phyloP scores from a whole-genome alignment of 2,797 vertebrate genomes.

The Myiotriccus ornatus region DNA sequence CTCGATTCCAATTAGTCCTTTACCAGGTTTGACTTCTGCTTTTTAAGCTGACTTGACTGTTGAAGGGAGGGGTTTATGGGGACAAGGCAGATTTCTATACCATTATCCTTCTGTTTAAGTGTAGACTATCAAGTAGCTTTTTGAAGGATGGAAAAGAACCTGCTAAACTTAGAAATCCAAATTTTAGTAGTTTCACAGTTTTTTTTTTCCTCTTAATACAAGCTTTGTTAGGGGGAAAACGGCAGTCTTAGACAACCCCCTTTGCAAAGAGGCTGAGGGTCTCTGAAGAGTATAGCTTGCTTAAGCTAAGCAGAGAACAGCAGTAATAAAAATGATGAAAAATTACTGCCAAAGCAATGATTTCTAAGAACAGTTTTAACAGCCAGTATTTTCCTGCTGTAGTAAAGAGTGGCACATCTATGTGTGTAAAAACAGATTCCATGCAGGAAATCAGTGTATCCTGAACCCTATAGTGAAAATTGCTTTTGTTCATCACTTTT shows the following conservation, averaged over 20 bases:
- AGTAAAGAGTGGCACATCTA: neutral
- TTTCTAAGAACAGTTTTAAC: neutral
- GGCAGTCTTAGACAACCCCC: too few species aligned
- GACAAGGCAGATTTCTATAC: neutral
- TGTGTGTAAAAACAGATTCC: neutral
- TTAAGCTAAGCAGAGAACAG: neutral
- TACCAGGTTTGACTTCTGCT: neutral
- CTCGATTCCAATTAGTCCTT: neutral
- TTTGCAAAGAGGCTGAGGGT: neutral
- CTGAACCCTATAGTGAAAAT: neutral
- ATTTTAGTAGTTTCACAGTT: neutral
- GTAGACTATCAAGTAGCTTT: neutral
- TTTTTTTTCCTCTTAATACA: neutral
- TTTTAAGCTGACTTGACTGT: neutral
- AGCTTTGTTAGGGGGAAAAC: neutral
- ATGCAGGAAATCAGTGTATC: neutral
- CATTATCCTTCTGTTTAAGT: neutral
- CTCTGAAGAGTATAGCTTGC: neutral
- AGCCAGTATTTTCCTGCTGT: neutral
- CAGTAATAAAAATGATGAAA: neutral
- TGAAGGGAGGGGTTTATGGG: neutral
- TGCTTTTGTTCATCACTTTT: neutral
- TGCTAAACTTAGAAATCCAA: neutral
- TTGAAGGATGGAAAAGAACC: neutral
- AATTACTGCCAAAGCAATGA: neutral